Base-by-base conservation (phyloP, 2,888 invertebrate species). In the Cremastobaeus sp. region DNA sequence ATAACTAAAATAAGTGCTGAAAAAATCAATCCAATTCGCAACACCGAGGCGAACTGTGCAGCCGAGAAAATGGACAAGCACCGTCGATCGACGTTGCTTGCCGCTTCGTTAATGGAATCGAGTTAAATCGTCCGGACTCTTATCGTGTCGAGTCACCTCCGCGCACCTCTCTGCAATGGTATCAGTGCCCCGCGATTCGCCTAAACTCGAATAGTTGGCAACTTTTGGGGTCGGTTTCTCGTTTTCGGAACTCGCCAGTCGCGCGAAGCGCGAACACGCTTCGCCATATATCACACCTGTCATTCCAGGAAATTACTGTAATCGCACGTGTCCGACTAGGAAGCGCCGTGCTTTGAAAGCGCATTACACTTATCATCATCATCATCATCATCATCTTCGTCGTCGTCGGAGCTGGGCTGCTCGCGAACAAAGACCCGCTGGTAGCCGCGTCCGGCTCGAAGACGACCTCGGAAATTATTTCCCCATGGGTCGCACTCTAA, bases 71-170 rank as follows among this genome's bases (percentile, higher is more conserved):
- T 70, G 48, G 80, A 80, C 77, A 66, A 37, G 32, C 47, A 55
- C 32, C 18, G 34, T 25, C 66, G 69, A 76, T 62, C 50, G 65
- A 80, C 76, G 82, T 79, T 80, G 76, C 78, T 76, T 82, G 80
- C 73, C 75, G 76, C 77, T 78, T 79, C 77, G 76, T n/a, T n/a
- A n/a, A n/a, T n/a, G 72, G 65, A 77, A 78, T 54, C 54, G 54
- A 82, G 55, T 35, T 65, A 78, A 82, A 81, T 81, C 78, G 74
- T 48, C 54, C 12, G 50, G 71, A 73, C 66, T 76, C 75, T 75
- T 74, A 35, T 79, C 81, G 76, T 76, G 70, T 76, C 74, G 55
- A 73, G 60, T 66, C 75, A 57, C 65, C 68, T 64, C 45, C 39
- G 43, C 57, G 50, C 20, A 28, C 28, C 39, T 55, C 55, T 54